Base-by-base conservation (phyloP, 2,113 vertebrate species). In the Zosterops borbonicus region DNA sequence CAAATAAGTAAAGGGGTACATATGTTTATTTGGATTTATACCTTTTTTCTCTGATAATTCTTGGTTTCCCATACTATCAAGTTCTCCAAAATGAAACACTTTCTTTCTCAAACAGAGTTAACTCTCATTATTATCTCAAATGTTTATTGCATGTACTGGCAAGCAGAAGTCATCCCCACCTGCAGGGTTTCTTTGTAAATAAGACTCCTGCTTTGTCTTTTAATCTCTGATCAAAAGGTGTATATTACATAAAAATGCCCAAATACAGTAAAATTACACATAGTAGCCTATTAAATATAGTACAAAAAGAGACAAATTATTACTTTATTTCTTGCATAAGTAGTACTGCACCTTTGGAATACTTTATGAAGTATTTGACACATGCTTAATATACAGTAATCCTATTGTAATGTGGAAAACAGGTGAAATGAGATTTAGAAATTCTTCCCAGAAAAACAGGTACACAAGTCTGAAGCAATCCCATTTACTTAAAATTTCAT, bases 401-500 rank as follows among this genome's bases (percentile, higher is more conserved):
- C 21, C 69, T 92, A 11, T 11, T 67, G 35, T 65, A 67, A 42
- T 7, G 20, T 83, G 65, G 69, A 94, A 86, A 92, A 89, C 21
- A 74, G 62, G 28, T 67, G 33, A 90, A 93, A 81, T 75, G 15
- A 1, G 2, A 53, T 92, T 93, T 87, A 14, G 64, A 80, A 84
- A 33, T 69, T 75, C 63, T 87, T 11, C 33, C 65, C 7, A 16
- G 73, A 69, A 91, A 50, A 52, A 14, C 18, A 28, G 18, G 18
- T 75, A 44, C 28, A 12, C 27, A 70, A 47, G 16, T 65, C 37
- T 71, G 47, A 92, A 39, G 58, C 60, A 94, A 83, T 70, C 22
- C 80, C 35, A 56, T 86, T 94, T 91, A 86, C 89, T 87, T 86
- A 82, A 80, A 83, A 87, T 64, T 73, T 70, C 9, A 56, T 75